Conservation (phyloP, 2,797 vertebrate genomes). For the Rhadinocentrus ornatus region DNA sequence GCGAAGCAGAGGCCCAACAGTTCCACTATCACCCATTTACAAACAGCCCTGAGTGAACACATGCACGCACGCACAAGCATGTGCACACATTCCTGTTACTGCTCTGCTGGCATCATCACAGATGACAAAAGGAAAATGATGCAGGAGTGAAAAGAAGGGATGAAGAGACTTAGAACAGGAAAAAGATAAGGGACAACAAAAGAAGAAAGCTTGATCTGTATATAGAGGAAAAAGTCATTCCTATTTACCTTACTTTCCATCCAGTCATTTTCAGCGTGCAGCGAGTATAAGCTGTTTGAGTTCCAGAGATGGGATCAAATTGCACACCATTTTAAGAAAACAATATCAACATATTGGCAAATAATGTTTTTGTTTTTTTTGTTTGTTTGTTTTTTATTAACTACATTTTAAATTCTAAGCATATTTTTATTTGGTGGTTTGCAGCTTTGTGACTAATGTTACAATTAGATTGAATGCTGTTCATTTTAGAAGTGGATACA, state of each 20-base stretch:
- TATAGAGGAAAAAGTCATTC: not conserved
- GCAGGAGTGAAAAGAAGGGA: conserved; percentile 31
- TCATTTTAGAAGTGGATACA: not conserved
- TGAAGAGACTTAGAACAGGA: conserved; percentile 11
- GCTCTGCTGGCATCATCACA: conserved; percentile 37
- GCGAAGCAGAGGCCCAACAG: conserved; percentile 55
- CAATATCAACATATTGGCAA: not conserved
- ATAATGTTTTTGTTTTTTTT: not conserved
- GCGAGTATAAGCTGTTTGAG: not conserved
- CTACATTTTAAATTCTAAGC: not conserved
- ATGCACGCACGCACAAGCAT: conserved; percentile 27
- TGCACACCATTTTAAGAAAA: not conserved
- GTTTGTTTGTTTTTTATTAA: too few species aligned
- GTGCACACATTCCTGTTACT: conserved; percentile 45
- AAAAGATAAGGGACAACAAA: conserved; percentile 3
- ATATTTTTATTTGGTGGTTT: not conserved
- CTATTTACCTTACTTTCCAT: not conserved
- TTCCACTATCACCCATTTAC: conserved; percentile 25
- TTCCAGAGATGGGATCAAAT: not conserved
- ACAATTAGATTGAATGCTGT: not conserved
- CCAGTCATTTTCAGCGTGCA: not conserved
- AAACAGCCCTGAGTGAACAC: conserved; percentile 48
- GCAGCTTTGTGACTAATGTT: not conserved
- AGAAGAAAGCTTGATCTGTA: not conserved
- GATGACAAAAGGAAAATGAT: conserved; percentile 16